Evolutionary conservation across 2,888 invertebrate species (phyloP).

Genomic region (Tiphia femorata): DNA sequence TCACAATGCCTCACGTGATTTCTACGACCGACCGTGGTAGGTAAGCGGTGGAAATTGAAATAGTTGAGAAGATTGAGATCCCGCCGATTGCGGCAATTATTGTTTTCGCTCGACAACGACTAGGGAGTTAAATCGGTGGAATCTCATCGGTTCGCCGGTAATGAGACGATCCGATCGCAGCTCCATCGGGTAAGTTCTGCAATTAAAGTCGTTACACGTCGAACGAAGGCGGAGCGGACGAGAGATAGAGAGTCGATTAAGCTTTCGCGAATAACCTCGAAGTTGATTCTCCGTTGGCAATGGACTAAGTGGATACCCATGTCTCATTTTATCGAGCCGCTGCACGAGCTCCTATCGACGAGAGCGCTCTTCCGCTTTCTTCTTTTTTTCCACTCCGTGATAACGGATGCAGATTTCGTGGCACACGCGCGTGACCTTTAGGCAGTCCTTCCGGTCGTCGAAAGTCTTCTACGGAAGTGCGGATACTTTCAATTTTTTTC

Average conservation of each 20-base stretch:
- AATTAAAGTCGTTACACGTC: slow-evolving; percentile 31
- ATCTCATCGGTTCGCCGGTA: slow-evolving; percentile 21
- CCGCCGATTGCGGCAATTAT: slow-evolving; percentile 16
- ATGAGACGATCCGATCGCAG: slow-evolving; percentile 17
- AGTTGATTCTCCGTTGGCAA: background rate
- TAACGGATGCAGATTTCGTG: no score
- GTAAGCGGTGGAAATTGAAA: slow-evolving; percentile 25
- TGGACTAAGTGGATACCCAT: slow-evolving; percentile 50
- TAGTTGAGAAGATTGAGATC: background rate
- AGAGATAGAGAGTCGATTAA: slow-evolving; percentile 36
- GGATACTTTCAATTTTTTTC: no score
- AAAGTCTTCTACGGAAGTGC: no score
- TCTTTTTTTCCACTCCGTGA: slow-evolving; percentile 30
- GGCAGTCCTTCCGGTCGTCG: no score
- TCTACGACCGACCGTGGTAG: slow-evolving; percentile 13
- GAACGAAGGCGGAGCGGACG: slow-evolving; percentile 4
- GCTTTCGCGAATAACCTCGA: slow-evolving; percentile 14
- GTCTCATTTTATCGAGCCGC: slow-evolving; percentile 53
- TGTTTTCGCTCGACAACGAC: slow-evolving; percentile 6
- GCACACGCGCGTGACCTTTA: no score
- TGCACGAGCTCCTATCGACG: slow-evolving; percentile 21
- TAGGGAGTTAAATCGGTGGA: slow-evolving; percentile 6
- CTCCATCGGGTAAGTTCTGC: slow-evolving; percentile 26
- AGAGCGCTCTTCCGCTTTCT: no score
- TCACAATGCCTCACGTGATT: slow-evolving; percentile 4